Evolutionary conservation across 2,797 vertebrate genomes (phyloP), one percentile per base, ranked within the genome.

Genomic region (Euthynnus affinis): DNA sequence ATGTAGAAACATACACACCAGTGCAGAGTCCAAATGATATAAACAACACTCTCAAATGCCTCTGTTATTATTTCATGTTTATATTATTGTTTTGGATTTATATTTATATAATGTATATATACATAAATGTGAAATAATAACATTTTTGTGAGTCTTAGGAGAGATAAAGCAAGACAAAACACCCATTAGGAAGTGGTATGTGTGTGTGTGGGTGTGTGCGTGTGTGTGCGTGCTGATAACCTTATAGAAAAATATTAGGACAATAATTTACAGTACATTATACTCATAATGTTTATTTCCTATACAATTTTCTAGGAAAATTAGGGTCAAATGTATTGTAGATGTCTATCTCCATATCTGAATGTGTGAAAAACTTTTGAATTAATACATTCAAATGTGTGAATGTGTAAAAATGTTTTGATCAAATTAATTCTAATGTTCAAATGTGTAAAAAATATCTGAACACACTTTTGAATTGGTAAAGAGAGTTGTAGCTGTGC

Each of bases 71-170:
- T 58, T 68, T 18, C 1, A 52, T 51, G 12, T 15, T 37, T 46
- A 40, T 14, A 4, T 49, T n/a, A 60, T 46, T n/a, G 6, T 60
- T 37, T 23, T 18, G 7, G 22, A 59, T 59, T 27, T 22, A 52
- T 25, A 34, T 20, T 25, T 62, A n/a, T 60, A 42, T 27, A 15
- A 44, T 57, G n/a, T n/a, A 13, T 9, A 66, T 78, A 32, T 40
- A 14, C 9, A 0, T 27, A 60, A 48, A 64, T 32, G 10, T 73
- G 4, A 81, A 32, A 59, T 72, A 56, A 44, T 12, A 68, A 52
- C 5, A 20, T 44, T 49, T 59, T 44, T 40, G 4, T 48, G 10
- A 60, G 14, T 68, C 42, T 56, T 57, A 34, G 9, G 23, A 56
- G 15, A 58, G 17, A 57, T 34, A 18, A 18, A 52, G 25, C 1